phyloP scores from a whole-genome alignment of 2,797 vertebrate species.

The Antrozous pallidus region DNA sequence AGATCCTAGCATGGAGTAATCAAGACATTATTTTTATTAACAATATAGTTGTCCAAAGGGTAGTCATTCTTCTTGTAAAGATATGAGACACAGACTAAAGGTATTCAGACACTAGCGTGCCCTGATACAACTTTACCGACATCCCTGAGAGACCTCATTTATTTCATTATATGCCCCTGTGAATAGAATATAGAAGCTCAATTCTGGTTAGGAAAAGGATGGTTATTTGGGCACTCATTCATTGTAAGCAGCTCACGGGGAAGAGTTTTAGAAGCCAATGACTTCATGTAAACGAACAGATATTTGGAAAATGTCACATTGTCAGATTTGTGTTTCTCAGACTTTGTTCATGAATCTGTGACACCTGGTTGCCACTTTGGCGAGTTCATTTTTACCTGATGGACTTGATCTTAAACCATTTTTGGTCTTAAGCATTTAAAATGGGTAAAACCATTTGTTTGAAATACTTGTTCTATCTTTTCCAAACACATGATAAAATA shows the following conservation, averaged over 20 bases:
- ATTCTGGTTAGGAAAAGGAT: not conserved
- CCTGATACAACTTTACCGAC: not conserved
- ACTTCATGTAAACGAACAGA: not conserved
- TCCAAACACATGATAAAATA: not conserved
- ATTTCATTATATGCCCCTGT: not conserved
- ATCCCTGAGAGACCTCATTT: not conserved
- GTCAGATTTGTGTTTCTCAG: not conserved
- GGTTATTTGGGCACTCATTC: not conserved
- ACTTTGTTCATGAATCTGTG: not conserved
- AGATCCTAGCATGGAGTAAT: not conserved
- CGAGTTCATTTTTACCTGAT: not conserved
- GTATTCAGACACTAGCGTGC: not conserved
- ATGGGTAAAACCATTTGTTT: not conserved
- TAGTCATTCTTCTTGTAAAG: not conserved
- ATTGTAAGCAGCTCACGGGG: not conserved
- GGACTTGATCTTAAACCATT: not conserved
- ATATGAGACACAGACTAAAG: not conserved
- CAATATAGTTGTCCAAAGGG: not conserved
- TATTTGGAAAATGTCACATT: not conserved
- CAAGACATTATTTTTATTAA: not conserved
- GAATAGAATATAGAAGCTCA: rapidly evolving
- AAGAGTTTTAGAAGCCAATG: not conserved
- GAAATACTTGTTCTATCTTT: not conserved
- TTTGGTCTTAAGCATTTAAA: not conserved
- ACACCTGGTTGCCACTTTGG: not conserved